Evolutionary conservation across 2,797 vertebrate species (phyloP).

Genomic region (Danio albolineatus): DNA sequence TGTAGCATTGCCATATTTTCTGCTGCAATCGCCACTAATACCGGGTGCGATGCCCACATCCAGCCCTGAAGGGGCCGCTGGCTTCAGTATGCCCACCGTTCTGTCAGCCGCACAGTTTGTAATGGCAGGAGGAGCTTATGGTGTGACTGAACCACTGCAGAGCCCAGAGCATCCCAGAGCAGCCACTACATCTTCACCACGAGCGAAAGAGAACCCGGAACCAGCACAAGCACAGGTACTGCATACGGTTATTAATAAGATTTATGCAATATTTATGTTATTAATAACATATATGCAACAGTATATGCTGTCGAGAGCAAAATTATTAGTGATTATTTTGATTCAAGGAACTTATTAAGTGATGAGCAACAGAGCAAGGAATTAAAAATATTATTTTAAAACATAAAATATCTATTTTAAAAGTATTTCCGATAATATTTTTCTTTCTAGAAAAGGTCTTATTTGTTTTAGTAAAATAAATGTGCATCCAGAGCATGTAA

Average conservation of each 20-base stretch:
- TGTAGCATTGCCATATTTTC: constrained; percentile 84
- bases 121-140: constrained; percentile 72
- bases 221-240: background rate
- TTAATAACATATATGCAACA: too few relatives aligned
- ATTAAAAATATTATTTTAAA: too few relatives aligned
- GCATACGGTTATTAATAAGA: background rate
- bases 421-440: too few relatives aligned
- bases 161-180: constrained; percentile 71
- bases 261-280: too few relatives aligned
- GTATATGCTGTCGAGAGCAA: too few relatives aligned
- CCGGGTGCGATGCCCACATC: constrained; percentile 67
- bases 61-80: constrained; percentile 55
- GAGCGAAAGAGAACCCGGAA: background rate
- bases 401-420: too few relatives aligned
- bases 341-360: too few relatives aligned
- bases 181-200: constrained; percentile 63
- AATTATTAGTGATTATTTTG: too few relatives aligned
- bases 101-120: constrained; percentile 78
- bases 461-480: background rate
- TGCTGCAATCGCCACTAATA: constrained; percentile 84
- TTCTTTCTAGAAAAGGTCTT: background rate
- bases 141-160: constrained; percentile 69
- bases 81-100: constrained; percentile 77
- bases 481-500: too few relatives aligned
- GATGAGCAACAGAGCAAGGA: too few relatives aligned